A percentile compares a stretch with the other conserved stretches of the same genome.
These are phyloP conservation scores for Leptarthrus brevirostris DNA, from an alignment of 2,888 invertebrate species.

Conservation along the genomic window DNA sequence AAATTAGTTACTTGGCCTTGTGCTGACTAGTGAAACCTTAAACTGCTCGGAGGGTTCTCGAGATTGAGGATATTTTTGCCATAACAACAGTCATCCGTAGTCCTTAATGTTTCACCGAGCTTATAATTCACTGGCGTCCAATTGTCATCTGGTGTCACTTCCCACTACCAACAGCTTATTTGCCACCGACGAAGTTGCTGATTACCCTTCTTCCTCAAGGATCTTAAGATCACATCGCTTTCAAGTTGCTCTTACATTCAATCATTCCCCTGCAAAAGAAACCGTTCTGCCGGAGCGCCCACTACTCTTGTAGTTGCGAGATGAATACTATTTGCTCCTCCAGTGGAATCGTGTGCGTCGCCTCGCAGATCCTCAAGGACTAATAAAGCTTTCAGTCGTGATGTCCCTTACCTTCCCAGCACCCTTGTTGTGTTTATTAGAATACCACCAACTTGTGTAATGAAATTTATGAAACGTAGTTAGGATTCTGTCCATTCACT, in stretches of 20 bases:
- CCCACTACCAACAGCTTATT: not conserved
- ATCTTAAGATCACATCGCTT: too few relatives aligned
- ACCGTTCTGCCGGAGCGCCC: too few relatives aligned
- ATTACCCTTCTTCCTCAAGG: not conserved
- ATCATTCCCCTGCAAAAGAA: too few relatives aligned
- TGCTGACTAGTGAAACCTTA: not conserved
- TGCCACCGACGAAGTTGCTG: not conserved
- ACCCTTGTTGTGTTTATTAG: conserved; percentile 13
- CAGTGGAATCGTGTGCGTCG: not conserved
- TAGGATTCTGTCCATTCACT: not conserved
- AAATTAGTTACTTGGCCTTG: not conserved
- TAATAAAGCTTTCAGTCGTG: not conserved
- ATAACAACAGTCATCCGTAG: not conserved
- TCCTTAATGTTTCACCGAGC: not conserved
- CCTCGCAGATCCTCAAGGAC: not conserved
- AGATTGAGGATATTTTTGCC: not conserved
- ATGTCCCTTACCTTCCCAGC: not conserved
- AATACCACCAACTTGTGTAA: conserved; percentile 3
- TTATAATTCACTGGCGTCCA: not conserved
- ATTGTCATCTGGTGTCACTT: not conserved
- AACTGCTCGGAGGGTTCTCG: not conserved
- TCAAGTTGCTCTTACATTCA: too few relatives aligned
- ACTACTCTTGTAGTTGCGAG: too few relatives aligned
- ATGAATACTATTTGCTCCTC: not conserved
- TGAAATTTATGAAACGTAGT: conserved; percentile 24